Evolutionary conservation across 2,113 vertebrate species (phyloP).

Genomic region (Oxyruncus cristatus): DNA sequence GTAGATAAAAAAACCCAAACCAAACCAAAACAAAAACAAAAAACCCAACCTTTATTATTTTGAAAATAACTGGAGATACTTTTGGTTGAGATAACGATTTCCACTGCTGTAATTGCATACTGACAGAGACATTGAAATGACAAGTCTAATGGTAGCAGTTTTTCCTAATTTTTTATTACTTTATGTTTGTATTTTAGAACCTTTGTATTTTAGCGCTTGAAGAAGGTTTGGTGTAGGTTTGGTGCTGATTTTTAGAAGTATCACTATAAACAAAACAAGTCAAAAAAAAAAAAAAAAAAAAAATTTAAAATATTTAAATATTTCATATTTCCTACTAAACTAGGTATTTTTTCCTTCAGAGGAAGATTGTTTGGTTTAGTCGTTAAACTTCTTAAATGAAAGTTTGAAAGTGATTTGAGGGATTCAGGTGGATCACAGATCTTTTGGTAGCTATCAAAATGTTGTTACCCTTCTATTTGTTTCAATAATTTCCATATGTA

Average conservation of each 20-base stretch:
- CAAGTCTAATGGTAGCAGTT: background rate
- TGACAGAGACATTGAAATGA: background rate
- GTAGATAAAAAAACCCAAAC: fast-evolving
- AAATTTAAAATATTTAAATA: background rate
- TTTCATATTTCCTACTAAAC: background rate
- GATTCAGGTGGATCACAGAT: background rate
- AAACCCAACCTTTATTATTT: background rate
- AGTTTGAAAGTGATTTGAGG: background rate
- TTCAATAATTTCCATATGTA: background rate
- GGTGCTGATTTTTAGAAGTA: background rate
- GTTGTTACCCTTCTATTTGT: background rate
- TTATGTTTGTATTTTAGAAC: background rate
- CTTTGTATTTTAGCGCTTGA: background rate
- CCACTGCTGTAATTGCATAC: background rate
- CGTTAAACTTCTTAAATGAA: background rate
- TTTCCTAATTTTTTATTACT: background rate
- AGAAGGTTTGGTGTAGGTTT: background rate
- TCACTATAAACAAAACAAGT: background rate
- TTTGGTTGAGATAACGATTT: background rate
- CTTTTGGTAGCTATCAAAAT: background rate
- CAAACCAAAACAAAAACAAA: too few relatives aligned
- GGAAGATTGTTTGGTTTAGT: background rate
- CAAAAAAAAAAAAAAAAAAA: too few relatives aligned
- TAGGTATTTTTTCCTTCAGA: fast-evolving
- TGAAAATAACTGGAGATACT: background rate